phyloP scores from a whole-genome alignment of 2,888 invertebrate genomes.

The Phyto melanocephala region DNA sequence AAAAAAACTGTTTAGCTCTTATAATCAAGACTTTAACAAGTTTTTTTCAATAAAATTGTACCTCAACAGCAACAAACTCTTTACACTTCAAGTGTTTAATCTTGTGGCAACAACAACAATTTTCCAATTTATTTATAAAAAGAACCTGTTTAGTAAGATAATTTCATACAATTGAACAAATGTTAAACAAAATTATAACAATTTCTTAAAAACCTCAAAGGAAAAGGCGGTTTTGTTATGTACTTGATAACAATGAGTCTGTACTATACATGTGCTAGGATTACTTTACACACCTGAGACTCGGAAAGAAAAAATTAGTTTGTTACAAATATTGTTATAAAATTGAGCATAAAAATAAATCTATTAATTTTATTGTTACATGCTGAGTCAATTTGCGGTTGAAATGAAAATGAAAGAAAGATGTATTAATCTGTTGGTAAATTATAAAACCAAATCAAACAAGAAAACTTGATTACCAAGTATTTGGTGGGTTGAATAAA shows the following conservation, averaged over 20 bases:
- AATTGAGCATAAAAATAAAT: constrained; percentile 76
- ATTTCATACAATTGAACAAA: neutral
- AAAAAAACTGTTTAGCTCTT: no score
- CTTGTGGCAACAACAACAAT: neutral
- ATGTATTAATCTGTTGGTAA: constrained; percentile 39
- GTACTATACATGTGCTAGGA: neutral
- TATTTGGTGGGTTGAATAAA: neutral
- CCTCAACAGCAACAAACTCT: neutral
- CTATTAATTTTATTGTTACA: constrained; percentile 76
- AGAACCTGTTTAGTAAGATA: neutral
- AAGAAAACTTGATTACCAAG: neutral
- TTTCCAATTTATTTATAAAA: neutral
- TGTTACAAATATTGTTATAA: constrained; percentile 76
- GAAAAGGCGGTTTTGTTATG: neutral
- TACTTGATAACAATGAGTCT: neutral
- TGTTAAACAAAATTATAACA: neutral
- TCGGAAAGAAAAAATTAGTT: constrained; percentile 74
- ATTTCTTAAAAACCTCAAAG: neutral
- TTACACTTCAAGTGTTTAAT: neutral
- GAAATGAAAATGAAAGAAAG: constrained; percentile 19
- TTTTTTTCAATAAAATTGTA: neutral
- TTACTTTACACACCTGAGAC: constrained; percentile 74
- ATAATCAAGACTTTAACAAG: no score
- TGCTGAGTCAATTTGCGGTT: constrained; percentile 57
- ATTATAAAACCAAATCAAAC: neutral